Percentiles rank a stretch among this genome's conserved stretches.
phyloP scores from a whole-genome alignment of 2,113 vertebrate genomes.

The Orientallactaga bullata region DNA sequence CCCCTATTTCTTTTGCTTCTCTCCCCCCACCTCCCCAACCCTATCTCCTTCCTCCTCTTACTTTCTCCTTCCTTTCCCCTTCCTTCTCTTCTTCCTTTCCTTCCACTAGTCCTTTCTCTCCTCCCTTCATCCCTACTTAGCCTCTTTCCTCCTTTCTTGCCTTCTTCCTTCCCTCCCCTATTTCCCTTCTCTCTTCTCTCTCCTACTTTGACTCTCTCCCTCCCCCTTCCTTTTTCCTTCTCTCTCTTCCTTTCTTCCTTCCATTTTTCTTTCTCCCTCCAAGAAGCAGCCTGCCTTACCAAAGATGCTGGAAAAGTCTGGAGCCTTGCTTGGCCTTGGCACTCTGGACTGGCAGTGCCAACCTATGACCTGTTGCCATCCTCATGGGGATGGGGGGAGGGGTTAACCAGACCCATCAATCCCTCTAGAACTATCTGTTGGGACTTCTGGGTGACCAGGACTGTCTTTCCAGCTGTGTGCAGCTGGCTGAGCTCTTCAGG shows the following conservation, averaged over 20 bases:
- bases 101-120: no score
- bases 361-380: background rate
- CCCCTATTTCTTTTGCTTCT: fast-evolving
- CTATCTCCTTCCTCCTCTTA: fast-evolving
- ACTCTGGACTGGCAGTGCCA: background rate
- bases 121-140: no score
- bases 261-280: no score
- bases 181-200: fast-evolving
- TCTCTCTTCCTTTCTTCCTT: no score
- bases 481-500: fast-evolving
- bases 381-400: background rate
- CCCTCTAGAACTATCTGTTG: background rate
- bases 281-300: background rate
- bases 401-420: background rate
- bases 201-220: fast-evolving
- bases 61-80: no score
- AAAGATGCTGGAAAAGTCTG: background rate
- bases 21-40: background rate
- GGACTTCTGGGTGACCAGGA: fast-evolving
- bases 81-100: no score
- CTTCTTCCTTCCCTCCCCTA: fast-evolving
- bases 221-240: no score
- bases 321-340: background rate
- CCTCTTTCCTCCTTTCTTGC: no score
- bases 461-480: background rate